Evolutionary conservation across 1,140 invertebrate species (phyloP).

Genomic region (Lepidotrigona ventralis): DNA sequence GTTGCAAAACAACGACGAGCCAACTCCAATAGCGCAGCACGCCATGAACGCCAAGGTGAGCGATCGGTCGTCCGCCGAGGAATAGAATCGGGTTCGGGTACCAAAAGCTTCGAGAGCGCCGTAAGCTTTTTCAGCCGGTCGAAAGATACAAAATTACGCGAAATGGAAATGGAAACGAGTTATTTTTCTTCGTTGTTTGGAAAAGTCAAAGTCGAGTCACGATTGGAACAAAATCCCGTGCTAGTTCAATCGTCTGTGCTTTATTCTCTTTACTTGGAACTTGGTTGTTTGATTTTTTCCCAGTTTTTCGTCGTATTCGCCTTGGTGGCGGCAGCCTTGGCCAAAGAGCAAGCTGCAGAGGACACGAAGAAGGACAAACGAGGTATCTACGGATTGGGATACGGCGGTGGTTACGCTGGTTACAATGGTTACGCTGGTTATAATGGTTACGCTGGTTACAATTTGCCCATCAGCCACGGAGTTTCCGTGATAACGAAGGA

Average conservation of each 20-base stretch:
- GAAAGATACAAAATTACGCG: no score
- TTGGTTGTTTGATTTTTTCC: slow-evolving; percentile 4
- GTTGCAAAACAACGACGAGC: slow-evolving; percentile 68
- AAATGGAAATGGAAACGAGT: no score
- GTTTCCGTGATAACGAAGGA: slow-evolving; percentile 72
- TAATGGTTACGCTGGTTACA: no score
- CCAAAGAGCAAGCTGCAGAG: slow-evolving; percentile 53
- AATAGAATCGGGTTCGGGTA: no score
- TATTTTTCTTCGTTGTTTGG: no score
- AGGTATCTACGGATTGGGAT: slow-evolving; percentile 71
- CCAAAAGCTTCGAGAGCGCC: no score
- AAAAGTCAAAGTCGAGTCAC: no score
- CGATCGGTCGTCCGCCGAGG: neutral
- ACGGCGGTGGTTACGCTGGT: slow-evolving; percentile 37
- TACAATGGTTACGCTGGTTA: slow-evolving; percentile 2
- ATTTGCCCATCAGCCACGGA: neutral
- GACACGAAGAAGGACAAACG: slow-evolving; percentile 70
- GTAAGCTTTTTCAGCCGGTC: no score
- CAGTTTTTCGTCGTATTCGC: slow-evolving; percentile 68
- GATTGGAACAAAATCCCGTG: neutral
- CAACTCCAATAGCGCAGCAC: slow-evolving; percentile 55
- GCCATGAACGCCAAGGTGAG: slow-evolving; percentile 76
- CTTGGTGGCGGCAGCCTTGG: slow-evolving; percentile 69
- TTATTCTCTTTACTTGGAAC: slow-evolving; percentile 4
- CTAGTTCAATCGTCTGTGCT: neutral